Conservation (phyloP, 2,888 invertebrate species). For the Ormyrus rosae region DNA sequence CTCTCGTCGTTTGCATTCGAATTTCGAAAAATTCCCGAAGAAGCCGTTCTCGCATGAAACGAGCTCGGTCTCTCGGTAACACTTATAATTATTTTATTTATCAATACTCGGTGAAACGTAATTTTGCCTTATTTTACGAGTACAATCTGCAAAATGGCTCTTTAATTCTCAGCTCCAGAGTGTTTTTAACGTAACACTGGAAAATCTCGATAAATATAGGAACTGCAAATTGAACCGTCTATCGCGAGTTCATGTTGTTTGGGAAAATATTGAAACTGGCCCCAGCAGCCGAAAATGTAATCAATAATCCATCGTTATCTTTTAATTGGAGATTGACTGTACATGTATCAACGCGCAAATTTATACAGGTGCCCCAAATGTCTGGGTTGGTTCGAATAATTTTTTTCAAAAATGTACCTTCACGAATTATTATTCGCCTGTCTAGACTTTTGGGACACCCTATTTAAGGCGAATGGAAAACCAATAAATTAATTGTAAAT, state of each 20-base stretch:
- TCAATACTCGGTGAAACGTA: not conserved
- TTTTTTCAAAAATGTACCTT: too few species aligned
- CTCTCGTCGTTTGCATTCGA: too few species aligned
- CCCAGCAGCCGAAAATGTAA: constrained; percentile 32
- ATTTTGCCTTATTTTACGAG: constrained; percentile 8
- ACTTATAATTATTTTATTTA: too few species aligned
- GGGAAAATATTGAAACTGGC: constrained; percentile 35
- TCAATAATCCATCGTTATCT: constrained; percentile 38
- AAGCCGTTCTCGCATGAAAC: too few species aligned
- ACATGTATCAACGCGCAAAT: not conserved
- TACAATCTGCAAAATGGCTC: not conserved
- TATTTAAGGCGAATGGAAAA: too few species aligned
- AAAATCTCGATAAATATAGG: constrained; percentile 33
- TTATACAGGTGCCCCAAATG: constrained; percentile 5
- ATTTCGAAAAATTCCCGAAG: too few species aligned
- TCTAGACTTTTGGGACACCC: too few species aligned
- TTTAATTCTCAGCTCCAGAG: constrained; percentile 16
- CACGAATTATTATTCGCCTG: too few species aligned
- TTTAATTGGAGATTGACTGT: constrained; percentile 33
- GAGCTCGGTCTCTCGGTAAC: too few species aligned
- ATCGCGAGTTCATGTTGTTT: not conserved
- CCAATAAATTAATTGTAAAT: too few species aligned
- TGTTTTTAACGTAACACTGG: constrained; percentile 18
- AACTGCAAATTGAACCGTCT: constrained; percentile 32
- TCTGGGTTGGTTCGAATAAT: not conserved